Base-by-base conservation (phyloP, 1,140 invertebrate species). In the Matsumurasca onukii region DNA sequence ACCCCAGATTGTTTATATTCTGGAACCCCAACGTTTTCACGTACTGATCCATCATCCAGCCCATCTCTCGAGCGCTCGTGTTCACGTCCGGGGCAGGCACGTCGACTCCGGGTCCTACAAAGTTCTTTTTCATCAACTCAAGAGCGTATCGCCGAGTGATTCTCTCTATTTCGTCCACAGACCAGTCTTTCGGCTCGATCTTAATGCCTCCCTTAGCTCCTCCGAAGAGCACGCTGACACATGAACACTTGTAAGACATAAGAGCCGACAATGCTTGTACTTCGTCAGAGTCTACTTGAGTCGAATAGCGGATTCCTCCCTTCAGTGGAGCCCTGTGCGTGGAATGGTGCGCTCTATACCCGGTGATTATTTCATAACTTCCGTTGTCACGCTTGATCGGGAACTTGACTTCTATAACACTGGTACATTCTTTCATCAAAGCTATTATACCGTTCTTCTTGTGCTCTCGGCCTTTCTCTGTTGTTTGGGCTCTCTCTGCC, bases 201-300 rank as follows among this genome's bases (percentile, higher is more conserved):
- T 88, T 87, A 1, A 97, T 83, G n/a, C 93, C 94, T 67, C 92
- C 94, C 78, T 95, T 94, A 12, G 91, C 87, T 3, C 93, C 93
- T 52, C 87, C 87, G 73, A 88, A 89, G 0, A 93, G 92, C 2
- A 95, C 88, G 77, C 91, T 92, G 3, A 93, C 89, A 72, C 90
- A 91, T 31, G 93, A 91, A 70, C 83, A 84, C 74, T 88, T 87
- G 79, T 92, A 95, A 0, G 94, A 94, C 90, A 95, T 95, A 59
- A 97, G 78, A 1, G 91, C 86, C 13, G 93, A 89, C 17, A 97
- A 79, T 2, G 91, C 94, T 76, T 91, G 93, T 1, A 96, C 91
- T 77, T 94, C 91, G 75, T 88, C 87, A 24, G 86, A 76, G 66
- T 86, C 82, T 0, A 94, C 90, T 73, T 91, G 84, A 73, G 84